Conservation (phyloP, 2,113 vertebrate genomes). For the Phrynosoma platyrhinos region DNA sequence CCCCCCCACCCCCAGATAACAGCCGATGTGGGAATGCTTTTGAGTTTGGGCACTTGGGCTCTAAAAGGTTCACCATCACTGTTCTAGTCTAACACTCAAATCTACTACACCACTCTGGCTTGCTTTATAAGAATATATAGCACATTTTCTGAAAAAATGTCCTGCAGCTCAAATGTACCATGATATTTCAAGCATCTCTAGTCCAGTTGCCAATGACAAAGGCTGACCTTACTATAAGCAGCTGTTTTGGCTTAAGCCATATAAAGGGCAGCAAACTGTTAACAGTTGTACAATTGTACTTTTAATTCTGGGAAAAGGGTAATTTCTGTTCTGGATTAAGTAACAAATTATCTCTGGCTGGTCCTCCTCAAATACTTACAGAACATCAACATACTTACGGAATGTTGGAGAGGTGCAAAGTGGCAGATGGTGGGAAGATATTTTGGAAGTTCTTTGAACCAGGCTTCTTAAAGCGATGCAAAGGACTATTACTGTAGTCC, state of each 20-base stretch:
- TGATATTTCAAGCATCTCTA: not conserved
- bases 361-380: too few relatives aligned
- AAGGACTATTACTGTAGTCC: slow-evolving; percentile 85
- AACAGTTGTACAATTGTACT: not conserved
- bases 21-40: too few relatives aligned
- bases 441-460: slow-evolving; percentile 86
- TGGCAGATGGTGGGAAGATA: slow-evolving; percentile 87
- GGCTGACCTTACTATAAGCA: not conserved
- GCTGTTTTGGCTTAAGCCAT: too few relatives aligned
- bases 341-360: not conserved
- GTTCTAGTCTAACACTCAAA: too few relatives aligned
- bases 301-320: too few relatives aligned
- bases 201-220: not conserved
- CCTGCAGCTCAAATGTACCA: not conserved
- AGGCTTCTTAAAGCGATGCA: slow-evolving; percentile 88
- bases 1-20: too few relatives aligned
- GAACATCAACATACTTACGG: slow-evolving; percentile 80
- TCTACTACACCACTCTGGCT: too few relatives aligned
- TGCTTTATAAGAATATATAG: not conserved
- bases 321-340: not conserved
- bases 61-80: too few relatives aligned
- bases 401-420: slow-evolving; percentile 89
- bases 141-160: not conserved
- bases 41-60: too few relatives aligned
- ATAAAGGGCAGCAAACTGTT: too few relatives aligned